Evolutionary conservation across 2,888 invertebrate species (phyloP).

Genomic region (Synergus laeviventris): DNA sequence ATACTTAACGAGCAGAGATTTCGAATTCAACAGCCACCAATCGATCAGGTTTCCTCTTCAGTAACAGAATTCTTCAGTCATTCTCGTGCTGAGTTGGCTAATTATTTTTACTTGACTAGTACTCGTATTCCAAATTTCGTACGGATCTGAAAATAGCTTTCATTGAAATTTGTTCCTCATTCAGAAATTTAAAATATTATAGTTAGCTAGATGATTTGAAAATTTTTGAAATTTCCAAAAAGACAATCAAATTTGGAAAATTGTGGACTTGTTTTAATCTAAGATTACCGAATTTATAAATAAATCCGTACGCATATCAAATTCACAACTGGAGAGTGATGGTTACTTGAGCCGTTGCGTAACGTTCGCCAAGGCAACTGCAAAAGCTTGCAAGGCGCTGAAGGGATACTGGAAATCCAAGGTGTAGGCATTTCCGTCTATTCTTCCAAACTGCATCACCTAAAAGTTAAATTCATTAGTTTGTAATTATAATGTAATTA

Average conservation of each 20-base stretch:
- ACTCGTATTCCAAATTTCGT: conserved; percentile 61
- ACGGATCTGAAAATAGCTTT: conserved; percentile 58
- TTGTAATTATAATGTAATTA: background rate
- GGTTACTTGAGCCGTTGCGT: conserved; percentile 93
- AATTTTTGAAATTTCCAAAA: background rate
- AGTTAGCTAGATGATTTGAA: background rate
- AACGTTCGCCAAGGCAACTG: conserved; percentile 97
- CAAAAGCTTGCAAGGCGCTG: conserved; percentile 98
- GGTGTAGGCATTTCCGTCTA: conserved; percentile 98
- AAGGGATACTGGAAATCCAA: conserved; percentile 99
- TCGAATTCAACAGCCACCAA: conserved; percentile 1
- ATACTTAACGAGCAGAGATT: conserved; percentile 12
- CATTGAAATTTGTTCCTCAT: conserved; percentile 34
- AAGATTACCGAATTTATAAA: background rate
- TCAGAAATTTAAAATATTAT: background rate
- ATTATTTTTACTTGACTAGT: conserved; percentile 42
- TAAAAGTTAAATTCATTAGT: conserved; percentile 69
- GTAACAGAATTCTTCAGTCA: conserved; percentile 26
- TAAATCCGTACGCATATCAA: conserved; percentile 42
- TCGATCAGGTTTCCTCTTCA: background rate
- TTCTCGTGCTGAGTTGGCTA: conserved; percentile 12
- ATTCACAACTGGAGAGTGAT: conserved; percentile 46
- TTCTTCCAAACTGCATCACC: conserved; percentile 99
- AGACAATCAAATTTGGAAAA: background rate
- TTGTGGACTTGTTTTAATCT: background rate